Base-by-base conservation (phyloP, 2,797 vertebrate genomes). In the Neosalanx taihuensis region DNA sequence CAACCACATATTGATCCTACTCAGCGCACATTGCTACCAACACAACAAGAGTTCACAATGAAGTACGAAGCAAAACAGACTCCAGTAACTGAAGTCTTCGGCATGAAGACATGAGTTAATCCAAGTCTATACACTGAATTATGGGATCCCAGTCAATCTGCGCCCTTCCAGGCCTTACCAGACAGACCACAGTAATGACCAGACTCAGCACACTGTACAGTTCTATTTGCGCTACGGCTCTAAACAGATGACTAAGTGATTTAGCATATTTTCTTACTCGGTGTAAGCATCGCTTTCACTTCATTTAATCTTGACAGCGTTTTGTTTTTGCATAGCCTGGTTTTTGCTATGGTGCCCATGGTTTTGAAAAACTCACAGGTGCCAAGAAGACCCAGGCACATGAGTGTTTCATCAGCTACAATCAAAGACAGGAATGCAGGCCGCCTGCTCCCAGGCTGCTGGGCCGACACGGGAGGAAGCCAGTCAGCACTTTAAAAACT, bases 321-420 rank as follows among this genome's bases (percentile, higher is more conserved):
- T 72, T 67, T 67, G 56, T 74, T 78, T 71, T 67, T 81, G 79
- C 81, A 80, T 61, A 26, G 68, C 67, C 18, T 29, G 23, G 75
- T 46, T 74, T 74, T 60, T 67, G 79, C 82, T 75, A 26, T 75
- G 84, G 71, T 61, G 70, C 77, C 76, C 83, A 85, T 73, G 76
- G 79, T 84, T 69, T 69, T 77, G 68, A 71, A 75, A 56, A 64
- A 67, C 73, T 64, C 76, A 76, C 81, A 71, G 86, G 78, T 81
- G 79, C 86, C 79, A 82, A 72, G 79, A 86, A 83, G 84, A 87
- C 85, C 77, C 78, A 84, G 72, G 82, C 79, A 80, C 88, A 90
- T 83, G 81, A 90, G 88, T 81, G 82, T 92, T 91, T 91, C 89
- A 89, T 90, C 89, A 89, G 88, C 84, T 84, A 81, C 82, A 86